Conservation (phyloP, 2,797 vertebrate genomes). For the Karalla daura region DNA sequence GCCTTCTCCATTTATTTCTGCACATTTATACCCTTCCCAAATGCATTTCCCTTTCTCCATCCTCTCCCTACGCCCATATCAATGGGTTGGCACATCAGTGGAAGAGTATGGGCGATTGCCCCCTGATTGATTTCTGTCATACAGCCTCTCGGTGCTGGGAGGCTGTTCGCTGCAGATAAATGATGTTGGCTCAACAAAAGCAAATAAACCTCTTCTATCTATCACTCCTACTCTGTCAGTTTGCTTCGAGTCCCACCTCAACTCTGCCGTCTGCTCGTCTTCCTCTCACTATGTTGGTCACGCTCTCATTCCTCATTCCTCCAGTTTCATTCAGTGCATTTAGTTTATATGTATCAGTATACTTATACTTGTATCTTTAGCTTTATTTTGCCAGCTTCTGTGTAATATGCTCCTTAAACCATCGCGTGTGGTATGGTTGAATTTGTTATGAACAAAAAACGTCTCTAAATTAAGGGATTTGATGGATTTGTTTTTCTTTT, state of each 20-base stretch:
- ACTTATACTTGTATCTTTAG: background rate
- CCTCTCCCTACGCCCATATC: conserved; percentile 50
- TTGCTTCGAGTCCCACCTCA: conserved; percentile 33
- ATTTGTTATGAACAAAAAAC: conserved; percentile 3
- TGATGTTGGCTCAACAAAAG: conserved; percentile 72
- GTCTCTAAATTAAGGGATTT: too few relatives aligned
- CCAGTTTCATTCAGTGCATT: background rate
- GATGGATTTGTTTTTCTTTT: too few relatives aligned
- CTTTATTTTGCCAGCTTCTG: too few relatives aligned
- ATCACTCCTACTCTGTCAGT: conserved; percentile 39
- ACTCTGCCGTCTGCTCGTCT: conserved; percentile 28
- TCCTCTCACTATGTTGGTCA: background rate
- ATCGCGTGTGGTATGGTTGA: background rate
- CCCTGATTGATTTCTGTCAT: conserved; percentile 81
- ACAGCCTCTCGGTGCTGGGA: conserved; percentile 60
- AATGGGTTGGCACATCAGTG: conserved; percentile 65
- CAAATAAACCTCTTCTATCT: conserved; percentile 67
- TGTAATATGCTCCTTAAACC: too few relatives aligned
- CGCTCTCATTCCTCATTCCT: conserved; percentile 10
- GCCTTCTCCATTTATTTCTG: background rate
- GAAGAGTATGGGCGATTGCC: conserved; percentile 74
- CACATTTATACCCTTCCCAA: conserved; percentile 3
- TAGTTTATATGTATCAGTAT: too few relatives aligned
- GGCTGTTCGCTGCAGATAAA: conserved; percentile 73
- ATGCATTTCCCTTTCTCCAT: background rate